Evolutionary conservation across 2,797 vertebrate genomes (phyloP), one percentile per base, ranked within the genome.

Genomic region (Cossypha caffra): DNA sequence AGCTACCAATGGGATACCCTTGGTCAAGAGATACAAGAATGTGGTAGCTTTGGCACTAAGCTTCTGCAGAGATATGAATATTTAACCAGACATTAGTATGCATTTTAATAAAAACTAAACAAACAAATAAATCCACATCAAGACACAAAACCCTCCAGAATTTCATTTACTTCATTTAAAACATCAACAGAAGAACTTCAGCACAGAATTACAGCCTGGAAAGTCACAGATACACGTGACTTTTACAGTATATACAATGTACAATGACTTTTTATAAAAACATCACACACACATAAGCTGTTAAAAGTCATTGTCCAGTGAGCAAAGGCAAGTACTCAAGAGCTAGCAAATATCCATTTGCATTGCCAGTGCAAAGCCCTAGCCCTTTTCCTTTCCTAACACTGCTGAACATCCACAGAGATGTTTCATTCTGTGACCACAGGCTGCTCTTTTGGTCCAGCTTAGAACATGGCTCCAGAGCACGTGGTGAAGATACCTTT

Each of bases 391-490:
- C 45, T 64, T 92, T 77, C 42, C 42, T 57, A 52, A 52, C 25
- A 10, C 13, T 24, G 45, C 43, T 0, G 1, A 54, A 64, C 11
- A 23, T 11, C 43, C 29, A 23, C 29, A 1, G 0, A 80, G 40
- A n/a, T 28, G 19, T 68, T 86, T 67, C 33, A 40, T 50, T 33
- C n/a, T 13, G 12, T 20, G 29, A 42, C 35, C 11, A 2, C 26
- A 75, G 13, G 8, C 19, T 31, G 17, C 21, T 71, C 9, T 5
- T 62, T 48, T 42, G 21, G 11, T 42, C n/a, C 50, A 63, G 55
- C 63, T 64, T 4, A 63, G 66, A 69, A 69, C 18, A 73, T 0
- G 0, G 1, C 33, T 16, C 19, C 74, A 52, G 57, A 57, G 18
- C 7, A 2, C 0, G 1, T 6, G 1, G 9, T 52, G 37, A 90